Evolutionary conservation across 2,113 vertebrate species (phyloP), one percentile per base, ranked within the genome.

Genomic region (Cricetomys ansorgei): DNA sequence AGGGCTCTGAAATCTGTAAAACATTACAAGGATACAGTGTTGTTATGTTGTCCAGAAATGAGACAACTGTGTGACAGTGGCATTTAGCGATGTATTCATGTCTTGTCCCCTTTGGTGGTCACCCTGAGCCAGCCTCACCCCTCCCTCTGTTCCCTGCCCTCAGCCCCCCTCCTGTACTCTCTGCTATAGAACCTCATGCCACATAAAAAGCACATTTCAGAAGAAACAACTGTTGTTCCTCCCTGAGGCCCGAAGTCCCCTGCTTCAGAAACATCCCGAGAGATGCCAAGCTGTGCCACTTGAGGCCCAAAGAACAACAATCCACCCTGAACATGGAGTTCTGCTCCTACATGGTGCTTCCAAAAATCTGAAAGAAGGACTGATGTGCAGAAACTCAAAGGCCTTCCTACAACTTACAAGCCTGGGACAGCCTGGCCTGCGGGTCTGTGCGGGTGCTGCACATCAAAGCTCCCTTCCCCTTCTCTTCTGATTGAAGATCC

Each of bases 51-150:
- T 7, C 73, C 40, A 45, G 77, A 87, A 87, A 15, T 23, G 4
- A 34, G 53, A 76, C 1, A 19, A n/a, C 25, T 29, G 0, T 21
- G 9, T 4, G 89, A 21, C 65, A 4, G 7, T 0, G 76, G 55
- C 7, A 13, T 0, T 9, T 0, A 3, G 45, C 5, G 5, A 19
- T 43, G 40, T 0, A 7, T 12, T 1, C 5, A 1, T 4, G 72
- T 43, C 53, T 45, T 0, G 31, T 19, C 79, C 79, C 11, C 23
- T 81, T 23, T 83, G 55, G n/a, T 62, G n/a, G 25, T 25, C n/a
- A 1, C 48, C 76, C 57, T 4, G 3, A 8, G 5, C 27, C 0
- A 4, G 16, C 2, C 0, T 3, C 43, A 5, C 7, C 16, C 31
- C 27, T 7, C 9, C 69, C 3, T 11, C 0, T 34, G n/a, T 17